Evolutionary conservation across 2,888 invertebrate genomes (phyloP).

Genomic region (Bruchidius siliquastri): DNA sequence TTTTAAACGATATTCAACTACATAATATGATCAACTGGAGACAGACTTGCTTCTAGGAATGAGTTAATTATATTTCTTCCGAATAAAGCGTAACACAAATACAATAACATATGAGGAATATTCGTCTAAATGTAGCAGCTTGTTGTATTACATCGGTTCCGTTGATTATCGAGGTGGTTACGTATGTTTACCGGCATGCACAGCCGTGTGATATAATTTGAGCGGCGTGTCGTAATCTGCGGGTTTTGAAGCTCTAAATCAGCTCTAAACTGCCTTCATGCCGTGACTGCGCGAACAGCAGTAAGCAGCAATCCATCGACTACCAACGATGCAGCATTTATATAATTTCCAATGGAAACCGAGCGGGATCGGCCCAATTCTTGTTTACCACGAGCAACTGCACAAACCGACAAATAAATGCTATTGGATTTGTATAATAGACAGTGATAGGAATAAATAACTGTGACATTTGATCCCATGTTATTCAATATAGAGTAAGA

Average conservation of each 20-base stretch:
- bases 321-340: neutral
- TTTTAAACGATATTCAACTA: too few relatives aligned
- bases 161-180: neutral
- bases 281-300: neutral
- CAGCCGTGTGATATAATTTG: neutral
- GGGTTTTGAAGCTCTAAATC: neutral
- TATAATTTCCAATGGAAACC: neutral
- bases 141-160: neutral
- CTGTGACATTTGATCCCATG: neutral
- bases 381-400: neutral
- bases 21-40: too few relatives aligned
- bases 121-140: neutral
- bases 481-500: neutral
- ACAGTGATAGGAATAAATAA: neutral
- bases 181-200: neutral
- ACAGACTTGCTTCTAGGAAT: too few relatives aligned
- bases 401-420: neutral
- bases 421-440: neutral
- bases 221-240: too few relatives aligned
- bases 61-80: too few relatives aligned
- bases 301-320: neutral
- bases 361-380: neutral
- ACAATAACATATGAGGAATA: neutral
- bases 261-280: neutral
- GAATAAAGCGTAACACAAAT: too few relatives aligned